Evolutionary conservation across 2,888 invertebrate genomes (phyloP), one percentile per base, ranked within the genome.

Genomic region (Nasonia oneida): DNA sequence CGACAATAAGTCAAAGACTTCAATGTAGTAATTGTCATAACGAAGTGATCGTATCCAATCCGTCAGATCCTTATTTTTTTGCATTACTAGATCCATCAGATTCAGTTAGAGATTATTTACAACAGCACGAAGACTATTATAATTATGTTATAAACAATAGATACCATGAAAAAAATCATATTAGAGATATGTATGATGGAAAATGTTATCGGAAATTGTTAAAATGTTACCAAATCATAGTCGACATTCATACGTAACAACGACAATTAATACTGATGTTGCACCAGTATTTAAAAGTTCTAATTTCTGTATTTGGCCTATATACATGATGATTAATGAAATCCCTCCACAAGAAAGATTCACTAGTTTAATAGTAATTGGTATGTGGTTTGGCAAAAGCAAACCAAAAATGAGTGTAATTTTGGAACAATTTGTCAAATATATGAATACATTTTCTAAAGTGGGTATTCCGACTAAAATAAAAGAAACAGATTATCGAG

Each of bases 301-400:
- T 14, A 81, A 73, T n/a, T 84, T 15, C 29, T 73, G 71, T 12
- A 85, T 85, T 73, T 85, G 87, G 85, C 85, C 87, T 15, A 75
- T 79, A n/a, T 79, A 80, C 50, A 39, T 77, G 8, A 84, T 87
- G 50, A 29, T 80, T 6, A 89, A 88, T 85, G 89, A 89, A 78
- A 23, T 88, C 14, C 83, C 84, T 53, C 81, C 81, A 6, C n/a
- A 86, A 47, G 76, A 74, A 29, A 71, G 87, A 70, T 39, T 67
- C 8, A 71, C 78, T 42, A 84, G 79, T 39, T 75, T 81, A 50
- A 77, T 88, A 29, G 64, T 87, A 18, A 75, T 57, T 15, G 86
- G 87, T 53, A 77, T 89, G 64, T 88, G 87, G 87, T 88, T 71
- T 42, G 88, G 88, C 29, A 77, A 70, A 78, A 77, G 15, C 33